Percentiles rank a stretch among this genome's conserved stretches.
Evolutionary conservation across 2,113 vertebrate species (phyloP).

Genomic region (Tetrao urogallus): DNA sequence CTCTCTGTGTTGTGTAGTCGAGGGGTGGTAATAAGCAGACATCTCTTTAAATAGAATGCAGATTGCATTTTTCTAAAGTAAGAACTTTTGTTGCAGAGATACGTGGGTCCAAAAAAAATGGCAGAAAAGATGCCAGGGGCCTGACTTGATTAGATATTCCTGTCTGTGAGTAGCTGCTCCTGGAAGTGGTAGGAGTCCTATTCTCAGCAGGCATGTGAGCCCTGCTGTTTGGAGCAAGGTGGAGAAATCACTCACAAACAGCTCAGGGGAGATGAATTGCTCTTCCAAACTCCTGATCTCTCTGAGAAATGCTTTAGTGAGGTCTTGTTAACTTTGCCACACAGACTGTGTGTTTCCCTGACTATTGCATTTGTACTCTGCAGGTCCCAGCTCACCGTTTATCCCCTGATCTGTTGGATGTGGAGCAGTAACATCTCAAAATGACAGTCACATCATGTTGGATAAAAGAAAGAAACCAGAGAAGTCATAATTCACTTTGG

Average conservation of each 20-base stretch:
- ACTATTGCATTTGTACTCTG: neutral
- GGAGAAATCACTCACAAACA: neutral
- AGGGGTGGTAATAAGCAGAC: neutral
- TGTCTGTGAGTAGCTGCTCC: neutral
- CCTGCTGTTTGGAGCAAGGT: neutral
- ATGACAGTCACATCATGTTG: neutral
- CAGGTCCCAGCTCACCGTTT: neutral
- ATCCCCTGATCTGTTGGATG: neutral
- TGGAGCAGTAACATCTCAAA: neutral
- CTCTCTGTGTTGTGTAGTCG: fast-evolving
- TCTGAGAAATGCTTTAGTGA: neutral
- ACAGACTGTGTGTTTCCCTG: neutral
- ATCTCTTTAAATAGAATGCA: neutral
- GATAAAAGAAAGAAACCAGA: neutral
- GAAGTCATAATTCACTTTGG: neutral
- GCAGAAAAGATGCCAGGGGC: neutral
- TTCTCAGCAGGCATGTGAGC: neutral
- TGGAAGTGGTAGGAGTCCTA: neutral
- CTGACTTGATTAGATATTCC: fast-evolving
- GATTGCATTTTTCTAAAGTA: neutral
- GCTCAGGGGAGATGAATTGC: neutral
- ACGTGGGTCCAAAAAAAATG: neutral
- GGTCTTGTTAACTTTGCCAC: neutral
- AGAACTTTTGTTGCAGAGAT: neutral
- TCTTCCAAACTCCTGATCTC: neutral